Evolutionary conservation across 2,888 invertebrate species (phyloP).

Genomic region (Trimorus sp.): DNA sequence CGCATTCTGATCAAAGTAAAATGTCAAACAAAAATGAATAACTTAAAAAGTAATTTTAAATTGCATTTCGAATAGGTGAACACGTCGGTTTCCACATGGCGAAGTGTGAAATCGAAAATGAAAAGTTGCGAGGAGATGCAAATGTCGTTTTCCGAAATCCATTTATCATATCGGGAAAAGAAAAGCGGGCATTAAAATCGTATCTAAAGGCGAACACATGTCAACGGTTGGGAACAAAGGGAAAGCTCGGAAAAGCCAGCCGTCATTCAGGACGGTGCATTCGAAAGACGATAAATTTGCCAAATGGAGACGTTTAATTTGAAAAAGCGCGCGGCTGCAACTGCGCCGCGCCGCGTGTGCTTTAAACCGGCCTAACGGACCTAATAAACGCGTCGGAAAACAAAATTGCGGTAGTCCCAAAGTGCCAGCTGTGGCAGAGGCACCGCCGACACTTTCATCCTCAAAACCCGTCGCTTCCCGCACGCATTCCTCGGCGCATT

Average conservation of each 20-base stretch:
- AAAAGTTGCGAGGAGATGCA: no score
- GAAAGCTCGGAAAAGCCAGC: constrained; percentile 14
- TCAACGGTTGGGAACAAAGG: constrained; percentile 1
- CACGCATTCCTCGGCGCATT: constrained; percentile 40
- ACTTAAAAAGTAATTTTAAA: no score
- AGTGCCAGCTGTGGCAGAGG: constrained; percentile 58
- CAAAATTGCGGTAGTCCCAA: constrained; percentile 53
- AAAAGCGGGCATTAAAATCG: background rate
- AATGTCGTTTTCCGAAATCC: no score
- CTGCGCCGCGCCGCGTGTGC: constrained; percentile 12
- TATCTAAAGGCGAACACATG: constrained; percentile 2
- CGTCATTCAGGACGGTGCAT: constrained; percentile 10
- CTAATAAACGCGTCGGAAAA: constrained; percentile 46
- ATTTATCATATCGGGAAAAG: background rate
- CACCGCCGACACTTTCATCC: constrained; percentile 40
- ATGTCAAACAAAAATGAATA: no score
- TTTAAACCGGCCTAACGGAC: constrained; percentile 46
- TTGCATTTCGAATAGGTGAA: no score
- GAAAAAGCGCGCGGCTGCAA: constrained; percentile 37
- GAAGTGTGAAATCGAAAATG: no score
- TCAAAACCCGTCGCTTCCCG: constrained; percentile 25
- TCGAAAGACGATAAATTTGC: constrained; percentile 36
- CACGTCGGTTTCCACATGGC: no score
- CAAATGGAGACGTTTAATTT: constrained; percentile 33
- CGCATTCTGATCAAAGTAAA: no score